Evolutionary conservation across 2,113 vertebrate genomes (phyloP), one percentile per base, ranked within the genome.

Genomic region (Phalacrocorax carbo): DNA sequence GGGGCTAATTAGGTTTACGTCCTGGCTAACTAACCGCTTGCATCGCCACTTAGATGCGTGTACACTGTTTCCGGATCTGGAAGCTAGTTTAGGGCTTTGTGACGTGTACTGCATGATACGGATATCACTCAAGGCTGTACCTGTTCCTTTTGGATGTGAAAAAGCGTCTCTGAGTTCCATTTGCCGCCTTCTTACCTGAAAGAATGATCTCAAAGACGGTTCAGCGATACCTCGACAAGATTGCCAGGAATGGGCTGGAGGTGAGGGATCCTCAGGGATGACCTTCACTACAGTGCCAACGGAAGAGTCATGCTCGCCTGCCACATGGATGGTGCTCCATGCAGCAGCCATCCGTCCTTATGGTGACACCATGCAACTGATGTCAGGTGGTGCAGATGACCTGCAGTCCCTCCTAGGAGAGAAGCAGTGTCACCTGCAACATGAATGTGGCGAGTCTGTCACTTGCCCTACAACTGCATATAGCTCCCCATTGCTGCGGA

Each of bases 81-180:
- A 25, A 73, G 82, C 34, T 32, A 18, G 5, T 58, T 54, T 26
- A 23, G 36, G 49, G 68, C 66, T 68, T 17, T 71, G 18, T 72
- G 57, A 44, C 9, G 4, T 0, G 1, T 32, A 9, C 36, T 61
- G 68, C 44, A 44, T 0, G 0, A 3, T 5, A 34, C 1, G 18
- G 49, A 5, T 36, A 36, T 40, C 79, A 36, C 49, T 52, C 26
- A 69, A 17, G 64, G 75, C 58, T 57, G 14, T 21, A 29, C 16
- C 55, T 58, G 51, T 5, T 23, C 54, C 29, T 57, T 72, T 48
- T 9, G 25, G 46, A 10, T 0, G 6, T 9, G 27, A 52, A 21
- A 73, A 48, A 49, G 25, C 66, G 21, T 3, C 13, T 19, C 58
- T 49, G 66, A 82, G 36, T 49, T 68, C 44, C 0, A 1, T 34